Conservation (phyloP, 2,888 invertebrate species). For the Drosophila ochracea region DNA sequence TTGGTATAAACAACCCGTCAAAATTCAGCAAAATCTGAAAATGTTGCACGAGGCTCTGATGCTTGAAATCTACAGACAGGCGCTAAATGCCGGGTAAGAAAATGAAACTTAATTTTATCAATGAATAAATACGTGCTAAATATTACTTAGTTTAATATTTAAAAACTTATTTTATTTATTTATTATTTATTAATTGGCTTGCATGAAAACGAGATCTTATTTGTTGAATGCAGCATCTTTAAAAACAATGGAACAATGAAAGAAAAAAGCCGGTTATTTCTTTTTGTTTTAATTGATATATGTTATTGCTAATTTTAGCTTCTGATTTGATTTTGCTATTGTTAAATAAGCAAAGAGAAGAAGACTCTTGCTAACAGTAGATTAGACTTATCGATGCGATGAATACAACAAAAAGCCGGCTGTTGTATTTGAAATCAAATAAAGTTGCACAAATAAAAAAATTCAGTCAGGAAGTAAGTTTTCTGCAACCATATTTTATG, state of each 20-base stretch:
- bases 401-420: background rate
- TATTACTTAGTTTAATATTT: background rate
- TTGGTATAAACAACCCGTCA: constrained; percentile 44
- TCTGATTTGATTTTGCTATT: background rate
- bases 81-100: constrained; percentile 84
- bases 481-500: background rate
- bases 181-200: background rate
- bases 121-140: background rate
- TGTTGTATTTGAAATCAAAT: background rate
- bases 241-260: no score
- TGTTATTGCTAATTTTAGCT: background rate
- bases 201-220: background rate
- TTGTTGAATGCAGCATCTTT: background rate
- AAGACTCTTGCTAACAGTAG: background rate
- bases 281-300: background rate
- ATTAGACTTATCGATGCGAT: background rate
- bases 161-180: background rate
- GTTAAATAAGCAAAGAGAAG: background rate
- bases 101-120: background rate
- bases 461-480: background rate
- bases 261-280: background rate
- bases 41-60: constrained; percentile 85
- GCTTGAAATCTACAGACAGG: constrained; percentile 85
- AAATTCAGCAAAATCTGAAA: constrained; percentile 82
- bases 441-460: background rate